Evolutionary conservation across 2,888 invertebrate species (phyloP).

Genomic region (Notodonta dromedarius): DNA sequence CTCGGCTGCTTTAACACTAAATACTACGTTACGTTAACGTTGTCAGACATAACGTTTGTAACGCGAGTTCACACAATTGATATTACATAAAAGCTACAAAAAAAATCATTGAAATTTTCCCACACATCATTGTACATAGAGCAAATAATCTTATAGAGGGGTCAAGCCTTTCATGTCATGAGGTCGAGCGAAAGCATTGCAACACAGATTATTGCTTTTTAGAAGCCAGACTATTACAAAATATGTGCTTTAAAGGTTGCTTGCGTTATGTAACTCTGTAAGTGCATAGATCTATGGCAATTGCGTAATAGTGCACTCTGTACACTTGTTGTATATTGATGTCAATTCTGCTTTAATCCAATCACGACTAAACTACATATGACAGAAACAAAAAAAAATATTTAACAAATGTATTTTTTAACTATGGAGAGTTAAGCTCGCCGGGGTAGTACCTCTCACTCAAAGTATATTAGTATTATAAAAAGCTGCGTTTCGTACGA

Average conservation of each 20-base stretch:
- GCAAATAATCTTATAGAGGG: conserved; percentile 35
- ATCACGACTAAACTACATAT: no score
- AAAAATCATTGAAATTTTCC: conserved; percentile 25
- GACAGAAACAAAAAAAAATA: no score
- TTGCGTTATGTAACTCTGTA: conserved; percentile 44
- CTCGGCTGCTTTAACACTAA: no score
- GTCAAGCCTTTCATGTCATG: conserved; percentile 39
- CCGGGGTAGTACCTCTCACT: no score
- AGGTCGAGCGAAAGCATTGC: conserved; percentile 54
- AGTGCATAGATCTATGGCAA: conserved; percentile 37
- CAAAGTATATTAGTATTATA: no score
- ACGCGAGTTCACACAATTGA: background rate
- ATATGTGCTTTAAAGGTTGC: conserved; percentile 46
- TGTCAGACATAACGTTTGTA: background rate
- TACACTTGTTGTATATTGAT: background rate
- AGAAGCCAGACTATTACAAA: conserved; percentile 45
- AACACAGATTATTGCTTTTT: conserved; percentile 47
- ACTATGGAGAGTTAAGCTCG: no score
- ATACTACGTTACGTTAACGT: background rate
- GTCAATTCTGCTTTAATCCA: no score
- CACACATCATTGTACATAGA: conserved; percentile 35
- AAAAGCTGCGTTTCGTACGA: no score
- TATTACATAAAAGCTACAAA: conserved; percentile 29
- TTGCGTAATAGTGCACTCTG: conserved; percentile 29
- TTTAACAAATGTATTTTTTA: no score